Base-by-base conservation (phyloP, 2,888 invertebrate genomes). In the Rapana venosa region DNA sequence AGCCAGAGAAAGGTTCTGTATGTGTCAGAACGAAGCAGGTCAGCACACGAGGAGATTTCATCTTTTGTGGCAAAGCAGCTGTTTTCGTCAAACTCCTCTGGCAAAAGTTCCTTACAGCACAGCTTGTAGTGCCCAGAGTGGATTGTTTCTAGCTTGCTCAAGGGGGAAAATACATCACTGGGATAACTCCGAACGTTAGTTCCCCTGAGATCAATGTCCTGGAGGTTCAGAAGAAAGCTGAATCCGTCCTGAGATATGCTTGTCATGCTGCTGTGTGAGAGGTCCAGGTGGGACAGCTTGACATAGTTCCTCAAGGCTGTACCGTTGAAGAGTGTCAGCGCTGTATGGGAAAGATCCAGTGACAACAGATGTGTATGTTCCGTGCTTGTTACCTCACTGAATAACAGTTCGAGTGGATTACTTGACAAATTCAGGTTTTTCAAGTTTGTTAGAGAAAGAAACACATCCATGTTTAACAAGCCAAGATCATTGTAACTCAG, bases 1-100 rank as follows among this genome's bases (percentile, higher is more conserved):
- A 87, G n/a, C 90, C 90, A 90, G n/a, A 90, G 70, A 36, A 87
- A 87, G 6, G 84, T 26, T 32, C 90, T 30, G 79, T 87, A 84
- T 17, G 66, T 47, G 6, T 83, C 61, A 30, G 85, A 77, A 36
- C 88, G 88, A 0, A 90, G 79, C 26, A 90, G 56, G 32, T 90
- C 90, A 0, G 84, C 61, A 22, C 90, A 90, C 0, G 90, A 90
- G 8, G 90, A 90, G 26, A 90, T 66, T 66, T 88, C 88, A 56
- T 90, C 86, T 35, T 20, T 36, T 1, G 90, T 86, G 36, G 88
- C 84, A n/a, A 74, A 17, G 66, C 90, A 90, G n/a, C 32, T 84
- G 5, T 56, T 83, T 11, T 85, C 30, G 35, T 47, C 74, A 66
- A 90, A 66, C 26, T 58, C 58, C 11, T 56, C 13, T 6, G 90